Evolutionary conservation across 2,888 invertebrate species (phyloP).

Genomic region (Scaptomyza polygonia): DNA sequence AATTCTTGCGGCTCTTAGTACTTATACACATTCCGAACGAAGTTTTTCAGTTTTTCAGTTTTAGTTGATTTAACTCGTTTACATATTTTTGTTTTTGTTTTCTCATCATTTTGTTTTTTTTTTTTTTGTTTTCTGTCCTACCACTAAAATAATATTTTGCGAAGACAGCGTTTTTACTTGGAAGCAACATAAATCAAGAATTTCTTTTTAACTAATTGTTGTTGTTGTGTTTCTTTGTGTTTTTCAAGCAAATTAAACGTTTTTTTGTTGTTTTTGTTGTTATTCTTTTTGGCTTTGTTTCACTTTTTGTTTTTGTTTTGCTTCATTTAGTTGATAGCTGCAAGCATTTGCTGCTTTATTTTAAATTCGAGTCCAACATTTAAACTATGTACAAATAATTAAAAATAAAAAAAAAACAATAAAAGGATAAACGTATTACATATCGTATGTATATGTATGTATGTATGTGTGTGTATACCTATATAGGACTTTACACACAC

Average conservation of each 20-base stretch:
- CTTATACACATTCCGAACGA: constrained; percentile 11
- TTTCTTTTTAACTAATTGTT: constrained; percentile 40
- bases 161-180: constrained; percentile 75
- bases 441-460: constrained; percentile 25
- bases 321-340: constrained; percentile 52
- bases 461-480: constrained; percentile 15
- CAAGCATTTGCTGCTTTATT: constrained; percentile 61
- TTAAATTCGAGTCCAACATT: constrained; percentile 79
- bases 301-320: constrained; percentile 16
- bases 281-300: constrained; percentile 63
- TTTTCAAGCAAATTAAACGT: constrained; percentile 40
- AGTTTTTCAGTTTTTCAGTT: constrained; percentile 8
- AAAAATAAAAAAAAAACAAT: constrained; percentile 61
- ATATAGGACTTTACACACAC: constrained; percentile 38
- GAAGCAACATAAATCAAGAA: constrained; percentile 65
- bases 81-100: background rate
- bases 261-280: constrained; percentile 8
- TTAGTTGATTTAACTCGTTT: constrained; percentile 11
- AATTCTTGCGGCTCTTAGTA: constrained; percentile 15
- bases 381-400: constrained; percentile 76
- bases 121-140: constrained; percentile 34
- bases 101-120: constrained; percentile 3
- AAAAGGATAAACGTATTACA: constrained; percentile 37
- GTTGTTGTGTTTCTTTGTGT: too few relatives aligned
- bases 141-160: constrained; percentile 62